A percentile compares a stretch with the other conserved stretches of the same genome.
These are phyloP conservation scores for Tolypeutes matacus DNA, from an alignment of 2,797 vertebrate species.

Conservation along the genomic window DNA sequence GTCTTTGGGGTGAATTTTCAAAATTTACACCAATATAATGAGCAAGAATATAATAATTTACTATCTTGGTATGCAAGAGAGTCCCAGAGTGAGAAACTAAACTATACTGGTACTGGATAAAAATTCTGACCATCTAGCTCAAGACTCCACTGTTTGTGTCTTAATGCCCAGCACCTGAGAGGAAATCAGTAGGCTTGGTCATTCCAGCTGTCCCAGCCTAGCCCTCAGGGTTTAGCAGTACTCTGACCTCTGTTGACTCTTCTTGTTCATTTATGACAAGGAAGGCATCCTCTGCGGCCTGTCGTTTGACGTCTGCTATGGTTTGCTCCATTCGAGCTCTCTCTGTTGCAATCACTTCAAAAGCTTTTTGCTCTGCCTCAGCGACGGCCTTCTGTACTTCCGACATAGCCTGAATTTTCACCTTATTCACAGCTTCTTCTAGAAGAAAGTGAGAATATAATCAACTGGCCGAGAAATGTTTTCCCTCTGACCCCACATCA, in stretches of 20 bases:
- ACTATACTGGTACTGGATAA: neutral
- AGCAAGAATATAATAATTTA: neutral
- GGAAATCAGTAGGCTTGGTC: neutral
- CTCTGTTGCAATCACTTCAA: conserved; percentile 97
- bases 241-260: conserved; percentile 96
- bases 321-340: conserved; percentile 99
- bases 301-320: conserved; percentile 96
- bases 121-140: neutral
- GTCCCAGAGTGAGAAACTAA: conserved; percentile 16
- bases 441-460: conserved; percentile 87
- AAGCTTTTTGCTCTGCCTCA: conserved; percentile 98
- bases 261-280: conserved; percentile 98
- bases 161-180: neutral
- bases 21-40: neutral
- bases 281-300: conserved; percentile 97
- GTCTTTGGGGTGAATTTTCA: conserved; percentile 19
- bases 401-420: conserved; percentile 99
- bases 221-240: neutral
- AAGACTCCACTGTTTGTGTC: neutral
- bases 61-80: neutral
- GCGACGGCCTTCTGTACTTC: conserved; percentile 99
- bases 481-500: conserved; percentile 13
- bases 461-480: conserved; percentile 70
- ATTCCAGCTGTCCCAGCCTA: neutral
- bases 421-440: conserved; percentile 99